phyloP scores from a whole-genome alignment of 2,797 vertebrate genomes.

The Onychomys arenicola region DNA sequence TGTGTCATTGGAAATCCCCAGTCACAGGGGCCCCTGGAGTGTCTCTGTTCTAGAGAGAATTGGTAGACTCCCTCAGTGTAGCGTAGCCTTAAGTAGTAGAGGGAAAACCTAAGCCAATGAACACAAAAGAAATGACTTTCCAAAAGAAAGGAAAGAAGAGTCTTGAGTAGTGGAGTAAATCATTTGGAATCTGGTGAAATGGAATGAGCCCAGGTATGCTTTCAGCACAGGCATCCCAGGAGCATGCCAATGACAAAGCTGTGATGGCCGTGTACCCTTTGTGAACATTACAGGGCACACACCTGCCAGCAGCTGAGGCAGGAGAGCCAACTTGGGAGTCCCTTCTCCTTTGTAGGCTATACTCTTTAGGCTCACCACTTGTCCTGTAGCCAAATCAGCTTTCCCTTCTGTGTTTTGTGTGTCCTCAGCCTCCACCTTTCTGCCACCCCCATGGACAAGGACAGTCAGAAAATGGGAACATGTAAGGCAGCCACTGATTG shows the following conservation, averaged over 20 bases:
- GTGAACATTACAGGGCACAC: not conserved
- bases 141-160: slow-evolving; percentile 24
- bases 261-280: not conserved
- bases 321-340: slow-evolving; percentile 11
- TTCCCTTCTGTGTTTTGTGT: slow-evolving; percentile 71
- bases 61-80: not conserved
- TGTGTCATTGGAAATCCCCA: slow-evolving; percentile 38
- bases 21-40: not conserved
- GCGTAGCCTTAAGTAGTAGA: slow-evolving; percentile 31
- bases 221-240: slow-evolving; percentile 38
- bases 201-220: not conserved
- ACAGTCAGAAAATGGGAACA: slow-evolving; percentile 70
- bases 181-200: not conserved
- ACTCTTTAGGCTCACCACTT: slow-evolving; percentile 56
- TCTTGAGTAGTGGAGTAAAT: slow-evolving; percentile 19
- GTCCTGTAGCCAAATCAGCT: slow-evolving; percentile 40
- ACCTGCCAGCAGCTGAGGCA: slow-evolving; percentile 22
- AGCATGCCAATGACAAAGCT: slow-evolving; percentile 1
- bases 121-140: slow-evolving; percentile 10
- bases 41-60: slow-evolving; percentile 40
- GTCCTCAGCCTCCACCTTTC: slow-evolving; percentile 17
- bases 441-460: slow-evolving; percentile 52
- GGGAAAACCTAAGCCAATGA: not conserved
- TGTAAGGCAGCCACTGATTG: slow-evolving; percentile 77
- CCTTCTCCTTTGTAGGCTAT: not conserved